Percentiles rank a stretch among this genome's conserved stretches.
These are phyloP conservation scores for Melanotaenia boesemani DNA, from an alignment of 2,797 vertebrate species.

Conservation along the genomic window DNA sequence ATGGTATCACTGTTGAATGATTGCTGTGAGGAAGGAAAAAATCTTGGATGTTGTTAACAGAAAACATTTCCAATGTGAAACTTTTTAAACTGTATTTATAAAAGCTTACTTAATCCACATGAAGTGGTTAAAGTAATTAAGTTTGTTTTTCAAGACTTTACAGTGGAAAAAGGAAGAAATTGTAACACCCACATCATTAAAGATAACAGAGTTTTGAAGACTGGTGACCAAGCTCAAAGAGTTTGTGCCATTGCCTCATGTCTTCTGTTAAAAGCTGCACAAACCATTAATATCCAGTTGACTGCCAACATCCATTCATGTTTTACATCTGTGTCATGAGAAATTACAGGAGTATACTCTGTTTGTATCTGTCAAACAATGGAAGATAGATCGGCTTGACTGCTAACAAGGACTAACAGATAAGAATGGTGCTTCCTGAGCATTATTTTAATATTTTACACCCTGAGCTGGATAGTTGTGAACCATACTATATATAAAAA, in stretches of 20 bases:
- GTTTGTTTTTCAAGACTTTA: not conserved
- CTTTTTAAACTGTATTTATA: not conserved
- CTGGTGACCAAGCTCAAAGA: not conserved
- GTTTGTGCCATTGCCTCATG: not conserved
- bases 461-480: not conserved
- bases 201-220: not conserved
- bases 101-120: conserved; percentile 20
- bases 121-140: conserved; percentile 1
- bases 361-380: not conserved
- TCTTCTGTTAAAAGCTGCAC: not conserved
- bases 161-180: not conserved
- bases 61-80: not conserved
- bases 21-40: conserved; percentile 29
- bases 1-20: conserved; percentile 45
- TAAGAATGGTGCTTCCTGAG: not conserved
- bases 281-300: not conserved
- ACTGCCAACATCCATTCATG: not conserved
- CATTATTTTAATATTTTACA: not conserved
- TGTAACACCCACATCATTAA: not conserved
- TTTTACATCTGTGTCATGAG: not conserved
- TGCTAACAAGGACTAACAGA: not conserved
- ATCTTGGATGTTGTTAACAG: conserved; percentile 24
- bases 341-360: not conserved
- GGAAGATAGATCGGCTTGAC: not conserved
- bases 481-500: not conserved